Evolutionary conservation across 2,113 vertebrate genomes (phyloP), one percentile per base, ranked within the genome.

Genomic region (Euleptes europaea): DNA sequence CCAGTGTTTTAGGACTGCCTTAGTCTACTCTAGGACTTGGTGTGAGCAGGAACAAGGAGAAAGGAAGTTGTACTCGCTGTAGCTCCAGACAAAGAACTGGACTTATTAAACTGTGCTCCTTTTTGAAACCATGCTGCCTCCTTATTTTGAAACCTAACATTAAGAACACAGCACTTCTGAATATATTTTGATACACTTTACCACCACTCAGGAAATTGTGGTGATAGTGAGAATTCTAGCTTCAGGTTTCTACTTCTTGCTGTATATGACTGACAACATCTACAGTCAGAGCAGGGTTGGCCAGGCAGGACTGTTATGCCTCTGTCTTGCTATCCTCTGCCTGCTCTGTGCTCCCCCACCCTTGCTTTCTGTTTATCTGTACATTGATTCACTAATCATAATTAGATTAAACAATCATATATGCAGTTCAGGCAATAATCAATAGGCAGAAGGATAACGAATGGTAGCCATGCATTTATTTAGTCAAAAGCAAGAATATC

Each of bases 401-500:
- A 79, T 73, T 38, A 47, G 38, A 82, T 74, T 63, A 57, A 83
- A 76, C 66, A 84, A 82, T 66, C 70, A 84, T 89, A 38, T 84
- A 75, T 81, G 78, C 63, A 26, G 54, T 47, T 88, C 75, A 35
- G 82, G 67, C 0, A 1, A 69, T 73, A 86, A 90, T 93, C 94
- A 81, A 86, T 86, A 87, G 0, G 0, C 78, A 77, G 23, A 70
- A 79, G 42, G 10, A 42, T 63, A 89, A 85, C 19, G 49, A 86
- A 82, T 80, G 82, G 79, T 0, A 0, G 2, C 57, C 1, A 0
- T 35, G 60, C 33, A 4, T 88, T 88, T 89, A 10, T 44, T 85
- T 83, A 88, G 85, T 88, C 80, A 93, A 92, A 92, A 82, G 86
- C 44, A 85, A 87, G 78, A 86, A 90, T 89, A 71, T 42, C 92